phyloP scores from a whole-genome alignment of 2,888 invertebrate genomes.

The Amitus sp. region DNA sequence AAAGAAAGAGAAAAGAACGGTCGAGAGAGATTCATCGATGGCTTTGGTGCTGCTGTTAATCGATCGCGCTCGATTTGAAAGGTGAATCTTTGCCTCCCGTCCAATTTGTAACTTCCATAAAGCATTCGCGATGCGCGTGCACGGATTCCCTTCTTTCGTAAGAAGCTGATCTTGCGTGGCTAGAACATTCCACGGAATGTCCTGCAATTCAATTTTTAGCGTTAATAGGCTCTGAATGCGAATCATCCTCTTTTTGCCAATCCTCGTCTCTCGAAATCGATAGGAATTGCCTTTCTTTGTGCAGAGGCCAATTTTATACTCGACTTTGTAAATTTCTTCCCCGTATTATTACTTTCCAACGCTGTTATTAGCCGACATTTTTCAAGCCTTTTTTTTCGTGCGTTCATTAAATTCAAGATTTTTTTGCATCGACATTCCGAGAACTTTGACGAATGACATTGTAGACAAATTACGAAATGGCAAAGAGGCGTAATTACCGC shows the following conservation, averaged over 20 bases:
- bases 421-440: background rate
- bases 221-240: too few species aligned
- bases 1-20: constrained; percentile 8
- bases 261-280: too few species aligned
- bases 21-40: too few species aligned
- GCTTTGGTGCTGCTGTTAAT: constrained; percentile 31
- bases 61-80: background rate
- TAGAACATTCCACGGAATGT: constrained; percentile 30
- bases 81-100: constrained; percentile 9
- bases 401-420: background rate
- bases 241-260: too few species aligned
- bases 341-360: background rate
- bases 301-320: too few species aligned
- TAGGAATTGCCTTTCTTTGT: too few species aligned
- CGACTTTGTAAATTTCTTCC: too few species aligned
- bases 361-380: background rate
- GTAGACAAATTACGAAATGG: background rate
- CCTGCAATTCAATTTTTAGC: too few species aligned
- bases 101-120: constrained; percentile 32
- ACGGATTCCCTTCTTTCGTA: constrained; percentile 35
- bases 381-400: background rate
- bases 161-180: constrained; percentile 40
- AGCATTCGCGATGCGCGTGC: constrained; percentile 14
- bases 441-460: constrained; percentile 2
- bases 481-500: constrained; percentile 45